Conservation (phyloP, 1,140 invertebrate species). For the Reticulitermes speratus region DNA sequence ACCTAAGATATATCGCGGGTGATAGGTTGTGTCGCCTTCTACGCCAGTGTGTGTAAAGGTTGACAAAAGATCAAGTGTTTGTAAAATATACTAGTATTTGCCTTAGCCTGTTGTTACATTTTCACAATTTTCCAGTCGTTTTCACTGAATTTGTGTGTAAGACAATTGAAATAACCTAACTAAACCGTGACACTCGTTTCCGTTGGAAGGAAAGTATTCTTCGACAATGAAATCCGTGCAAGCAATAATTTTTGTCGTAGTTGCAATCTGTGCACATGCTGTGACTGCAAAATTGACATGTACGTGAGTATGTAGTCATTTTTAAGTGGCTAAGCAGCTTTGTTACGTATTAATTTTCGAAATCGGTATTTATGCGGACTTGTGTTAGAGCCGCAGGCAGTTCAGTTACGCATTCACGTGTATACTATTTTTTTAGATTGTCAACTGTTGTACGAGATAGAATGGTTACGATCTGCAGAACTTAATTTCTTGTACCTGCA, state of each 20-base stretch:
- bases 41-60: constrained; percentile 88
- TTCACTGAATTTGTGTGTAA: not conserved
- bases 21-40: constrained; percentile 61
- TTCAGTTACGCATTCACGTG: too few relatives aligned
- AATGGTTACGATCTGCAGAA: too few relatives aligned
- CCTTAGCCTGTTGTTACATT: constrained; percentile 24
- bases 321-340: too few relatives aligned
- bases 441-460: too few relatives aligned
- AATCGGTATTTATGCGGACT: too few relatives aligned
- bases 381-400: too few relatives aligned
- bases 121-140: not conserved
- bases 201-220: not conserved
- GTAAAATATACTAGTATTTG: constrained; percentile 20
- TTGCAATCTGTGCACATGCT: constrained; percentile 43
- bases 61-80: constrained; percentile 40
- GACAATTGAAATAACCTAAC: not conserved
- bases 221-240: constrained; percentile 51
- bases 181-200: not conserved
- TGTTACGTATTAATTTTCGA: too few relatives aligned
- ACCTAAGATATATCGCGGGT: not conserved
- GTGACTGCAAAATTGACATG: constrained; percentile 51
- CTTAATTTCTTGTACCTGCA: too few relatives aligned
- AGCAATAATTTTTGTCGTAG: constrained; percentile 38
- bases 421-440: too few relatives aligned
- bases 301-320: constrained; percentile 44